phyloP scores from a whole-genome alignment of 2,888 invertebrate species.

The Coelinius sp. region DNA sequence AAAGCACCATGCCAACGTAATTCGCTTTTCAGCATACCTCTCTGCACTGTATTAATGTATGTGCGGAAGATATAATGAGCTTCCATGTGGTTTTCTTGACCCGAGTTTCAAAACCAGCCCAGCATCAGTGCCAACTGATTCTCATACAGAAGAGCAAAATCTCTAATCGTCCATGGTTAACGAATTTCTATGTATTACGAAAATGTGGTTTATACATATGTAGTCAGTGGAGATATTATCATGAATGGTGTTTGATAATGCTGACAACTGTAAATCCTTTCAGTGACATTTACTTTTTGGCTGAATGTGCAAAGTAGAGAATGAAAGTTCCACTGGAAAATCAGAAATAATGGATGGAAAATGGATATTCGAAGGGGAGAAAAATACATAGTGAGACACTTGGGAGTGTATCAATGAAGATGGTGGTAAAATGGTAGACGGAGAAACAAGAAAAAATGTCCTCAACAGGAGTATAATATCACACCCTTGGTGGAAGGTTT shows the following conservation, averaged over 20 bases:
- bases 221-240: not conserved
- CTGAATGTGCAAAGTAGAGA: slow-evolving; percentile 35
- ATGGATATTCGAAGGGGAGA: not conserved
- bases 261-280: slow-evolving; percentile 27
- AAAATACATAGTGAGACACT: slow-evolving; percentile 1
- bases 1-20: slow-evolving; percentile 33
- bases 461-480: slow-evolving; percentile 29
- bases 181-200: not conserved
- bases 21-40: slow-evolving; percentile 35
- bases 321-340: not conserved
- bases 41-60: slow-evolving; percentile 37
- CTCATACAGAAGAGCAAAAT: not conserved
- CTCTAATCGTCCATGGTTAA: slow-evolving; percentile 1
- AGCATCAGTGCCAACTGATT: not conserved
- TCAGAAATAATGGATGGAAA: not conserved
- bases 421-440: slow-evolving; percentile 9
- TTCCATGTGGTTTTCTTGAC: slow-evolving; percentile 37
- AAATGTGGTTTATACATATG: not conserved
- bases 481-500: slow-evolving; percentile 27
- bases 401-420: slow-evolving; percentile 2
- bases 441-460: not conserved
- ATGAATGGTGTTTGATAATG: not conserved
- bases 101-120: slow-evolving; percentile 20
- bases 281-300: slow-evolving; percentile 30
- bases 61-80: slow-evolving; percentile 36